These are phyloP conservation scores for Dolichopus griseipennis DNA, from an alignment of 2,888 invertebrate genomes.

Conservation along the genomic window DNA sequence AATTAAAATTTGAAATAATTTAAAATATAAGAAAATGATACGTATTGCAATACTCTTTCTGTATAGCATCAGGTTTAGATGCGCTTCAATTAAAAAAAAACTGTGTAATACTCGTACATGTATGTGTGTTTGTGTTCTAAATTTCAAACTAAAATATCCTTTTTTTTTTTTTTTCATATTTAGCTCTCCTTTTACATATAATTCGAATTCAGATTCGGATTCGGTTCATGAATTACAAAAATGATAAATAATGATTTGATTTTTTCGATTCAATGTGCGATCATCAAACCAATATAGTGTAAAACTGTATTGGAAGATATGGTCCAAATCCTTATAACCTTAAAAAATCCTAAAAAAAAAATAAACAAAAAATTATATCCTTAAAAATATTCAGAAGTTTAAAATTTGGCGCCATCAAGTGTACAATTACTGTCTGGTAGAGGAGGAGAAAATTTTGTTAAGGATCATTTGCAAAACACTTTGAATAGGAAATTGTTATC, in stretches of 20 bases:
- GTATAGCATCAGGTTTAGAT: background rate
- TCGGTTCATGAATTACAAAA: background rate
- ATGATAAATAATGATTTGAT: background rate
- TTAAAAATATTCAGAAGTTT: background rate
- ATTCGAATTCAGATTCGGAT: background rate
- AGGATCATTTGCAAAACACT: constrained; percentile 22
- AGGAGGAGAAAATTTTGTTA: constrained; percentile 20
- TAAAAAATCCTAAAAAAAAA: too few species aligned
- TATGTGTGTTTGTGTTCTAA: background rate
- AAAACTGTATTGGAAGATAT: too few species aligned
- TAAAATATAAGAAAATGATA: background rate
- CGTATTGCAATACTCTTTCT: background rate
- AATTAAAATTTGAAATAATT: constrained; percentile 18
- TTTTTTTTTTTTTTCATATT: background rate
- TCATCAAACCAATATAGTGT: background rate
- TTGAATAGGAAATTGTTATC: background rate
- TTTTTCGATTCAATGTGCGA: background rate
- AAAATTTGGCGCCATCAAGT: constrained; percentile 21
- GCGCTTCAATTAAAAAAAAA: background rate
- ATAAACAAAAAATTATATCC: too few species aligned
- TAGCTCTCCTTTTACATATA: background rate
- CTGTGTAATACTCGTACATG: too few species aligned
- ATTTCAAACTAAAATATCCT: background rate
- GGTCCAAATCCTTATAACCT: too few species aligned
- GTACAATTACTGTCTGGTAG: constrained; percentile 21